Evolutionary conservation across 2,888 invertebrate species (phyloP), one percentile per base, ranked within the genome.

Genomic region (Strigamia transsilvanica): DNA sequence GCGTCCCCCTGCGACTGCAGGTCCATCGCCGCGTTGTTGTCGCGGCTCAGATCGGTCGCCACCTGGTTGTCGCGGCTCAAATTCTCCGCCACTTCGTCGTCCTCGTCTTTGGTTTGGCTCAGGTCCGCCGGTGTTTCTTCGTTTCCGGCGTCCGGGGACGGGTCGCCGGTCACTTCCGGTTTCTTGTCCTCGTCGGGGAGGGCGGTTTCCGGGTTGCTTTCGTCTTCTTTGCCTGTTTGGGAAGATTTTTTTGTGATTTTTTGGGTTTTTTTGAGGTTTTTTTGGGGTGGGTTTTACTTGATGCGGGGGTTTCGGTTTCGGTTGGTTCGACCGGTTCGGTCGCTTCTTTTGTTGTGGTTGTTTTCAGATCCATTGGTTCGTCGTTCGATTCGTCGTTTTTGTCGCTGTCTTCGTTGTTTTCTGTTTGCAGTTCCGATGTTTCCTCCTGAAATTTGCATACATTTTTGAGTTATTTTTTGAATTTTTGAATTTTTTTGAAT

Each of bases 351-450:
- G 34, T 84, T 77, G 46, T 83, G 82, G 66, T 84, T 82, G 56
- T 84, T 15, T 42, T 42, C 6, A 42, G 42, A 42, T 42, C 42
- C 42, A 42, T 42, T 42, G 42, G 87, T 82, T 88, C 88, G 38
- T 87, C 88, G 83, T 84, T 85, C 27, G 84, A 84, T 0, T 86
- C 88, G 78, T 87, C 88, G 84, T 87, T 88, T 41, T 87, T 86
- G 80, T 86, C 84, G 13, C 82, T 82, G 56, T 85, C 85, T 2
- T 85, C 85, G 80, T 85, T 85, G 38, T 84, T 84, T 61, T 84
- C 84, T 9, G 80, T 84, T 84, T 85, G 85, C 83, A 85, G 83
- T 42, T 80, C 83, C 79, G 85, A 84, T 9, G 81, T 84, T 41
- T 84, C 89, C 84, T 89, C 89, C 84, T 87, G 87, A 34, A 5